These are phyloP conservation scores for Phasianus colchicus DNA, from an alignment of 2,113 vertebrate species.

Conservation along the genomic window DNA sequence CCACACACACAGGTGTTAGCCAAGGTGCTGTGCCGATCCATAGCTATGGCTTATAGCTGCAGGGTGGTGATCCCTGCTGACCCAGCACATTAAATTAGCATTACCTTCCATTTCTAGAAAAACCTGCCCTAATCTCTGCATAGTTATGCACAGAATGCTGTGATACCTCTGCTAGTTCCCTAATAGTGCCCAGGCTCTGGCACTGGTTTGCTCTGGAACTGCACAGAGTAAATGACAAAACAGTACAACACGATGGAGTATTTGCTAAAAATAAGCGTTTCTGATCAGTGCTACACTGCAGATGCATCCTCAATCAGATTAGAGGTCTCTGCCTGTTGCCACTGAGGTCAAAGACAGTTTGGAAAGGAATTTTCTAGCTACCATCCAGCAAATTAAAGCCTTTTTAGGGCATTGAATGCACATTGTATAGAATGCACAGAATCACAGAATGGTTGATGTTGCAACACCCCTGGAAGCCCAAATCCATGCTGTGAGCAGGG, in stretches of 20 bases:
- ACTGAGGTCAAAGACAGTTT: background rate
- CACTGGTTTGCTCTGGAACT: background rate
- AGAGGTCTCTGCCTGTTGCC: background rate
- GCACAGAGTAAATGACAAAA: background rate
- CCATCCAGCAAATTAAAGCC: background rate
- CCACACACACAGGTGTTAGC: background rate
- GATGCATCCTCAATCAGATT: background rate
- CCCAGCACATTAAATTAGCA: background rate
- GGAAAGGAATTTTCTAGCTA: background rate
- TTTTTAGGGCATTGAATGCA: background rate
- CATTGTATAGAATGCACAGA: background rate
- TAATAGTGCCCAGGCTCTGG: background rate
- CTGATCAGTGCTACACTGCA: background rate
- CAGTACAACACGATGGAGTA: background rate
- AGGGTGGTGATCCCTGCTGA: background rate
- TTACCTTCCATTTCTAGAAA: background rate
- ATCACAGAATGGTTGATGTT: background rate
- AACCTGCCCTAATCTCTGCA: background rate
- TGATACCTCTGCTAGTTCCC: background rate
- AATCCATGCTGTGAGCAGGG: too few species aligned
- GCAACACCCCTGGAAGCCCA: background rate
- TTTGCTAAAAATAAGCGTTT: background rate
- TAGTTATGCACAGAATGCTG: background rate
- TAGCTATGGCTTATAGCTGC: background rate
- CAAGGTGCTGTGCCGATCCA: background rate